Percentiles rank a stretch among this genome's conserved stretches.
phyloP scores from a whole-genome alignment of 1,140 invertebrate genomes.

The Zeugodacus cucurbitae region DNA sequence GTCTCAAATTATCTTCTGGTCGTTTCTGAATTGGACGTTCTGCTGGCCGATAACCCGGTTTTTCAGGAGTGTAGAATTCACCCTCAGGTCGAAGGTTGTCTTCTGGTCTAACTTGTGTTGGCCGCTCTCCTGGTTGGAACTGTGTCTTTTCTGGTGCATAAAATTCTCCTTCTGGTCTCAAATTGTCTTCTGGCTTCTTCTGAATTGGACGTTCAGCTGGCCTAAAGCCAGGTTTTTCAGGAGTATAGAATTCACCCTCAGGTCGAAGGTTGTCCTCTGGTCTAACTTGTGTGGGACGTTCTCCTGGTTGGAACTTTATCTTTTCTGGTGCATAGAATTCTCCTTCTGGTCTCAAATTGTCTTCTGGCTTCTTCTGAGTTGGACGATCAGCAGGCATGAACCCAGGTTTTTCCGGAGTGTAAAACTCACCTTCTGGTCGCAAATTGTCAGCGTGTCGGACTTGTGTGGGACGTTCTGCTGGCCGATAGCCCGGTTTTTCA shows the following conservation, averaged over 20 bases:
- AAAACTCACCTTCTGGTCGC: slow-evolving; percentile 69
- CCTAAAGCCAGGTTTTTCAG: slow-evolving; percentile 65
- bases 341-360: slow-evolving; percentile 71
- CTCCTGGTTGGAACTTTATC: slow-evolving; percentile 37
- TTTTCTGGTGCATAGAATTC: slow-evolving; percentile 40
- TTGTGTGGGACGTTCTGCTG: slow-evolving; percentile 68
- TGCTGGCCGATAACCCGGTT: slow-evolving; percentile 57
- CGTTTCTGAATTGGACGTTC: slow-evolving; percentile 67
- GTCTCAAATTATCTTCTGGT: slow-evolving; percentile 67
- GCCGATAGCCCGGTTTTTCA: slow-evolving; percentile 51
- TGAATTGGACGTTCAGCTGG: slow-evolving; percentile 68
- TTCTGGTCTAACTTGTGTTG: slow-evolving; percentile 66
- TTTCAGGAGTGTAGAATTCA: slow-evolving; percentile 64
- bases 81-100: slow-evolving; percentile 71
- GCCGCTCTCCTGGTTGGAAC: slow-evolving; percentile 71
- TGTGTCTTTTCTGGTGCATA: slow-evolving; percentile 62
- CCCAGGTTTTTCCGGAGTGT: slow-evolving; percentile 67
- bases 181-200: slow-evolving; percentile 68
- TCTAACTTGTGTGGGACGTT: slow-evolving; percentile 64
- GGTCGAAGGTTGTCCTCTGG: slow-evolving; percentile 72
- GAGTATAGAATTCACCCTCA: slow-evolving; percentile 75
- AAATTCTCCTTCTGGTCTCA: slow-evolving; percentile 74
- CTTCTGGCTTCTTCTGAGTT: slow-evolving; percentile 69
- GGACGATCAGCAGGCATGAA: slow-evolving; percentile 69
- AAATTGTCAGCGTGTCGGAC: slow-evolving; percentile 70